Conservation (phyloP, 1,140 invertebrate species). For the Mesaphorura yosii region DNA sequence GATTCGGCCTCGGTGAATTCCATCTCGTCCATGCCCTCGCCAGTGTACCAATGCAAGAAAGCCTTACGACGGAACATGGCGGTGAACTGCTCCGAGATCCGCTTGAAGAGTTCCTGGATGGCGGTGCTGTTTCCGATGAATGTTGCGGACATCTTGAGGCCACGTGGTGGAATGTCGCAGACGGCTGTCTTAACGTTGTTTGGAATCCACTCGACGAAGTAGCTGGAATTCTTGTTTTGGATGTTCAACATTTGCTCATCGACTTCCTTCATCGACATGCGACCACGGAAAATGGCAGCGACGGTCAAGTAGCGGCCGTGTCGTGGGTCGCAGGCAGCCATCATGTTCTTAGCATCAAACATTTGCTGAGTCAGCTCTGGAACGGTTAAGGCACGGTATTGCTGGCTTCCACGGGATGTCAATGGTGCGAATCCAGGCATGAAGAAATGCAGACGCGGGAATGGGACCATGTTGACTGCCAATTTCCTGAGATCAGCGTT, state of each 20-base stretch:
- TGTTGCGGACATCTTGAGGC: conserved; percentile 56
- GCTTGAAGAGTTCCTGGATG: conserved; percentile 57
- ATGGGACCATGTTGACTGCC: conserved; percentile 54
- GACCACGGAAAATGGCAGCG: conserved; percentile 64
- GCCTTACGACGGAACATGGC: conserved; percentile 74
- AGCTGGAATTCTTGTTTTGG: conserved; percentile 35
- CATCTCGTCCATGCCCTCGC: conserved; percentile 49
- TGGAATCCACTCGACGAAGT: conserved; percentile 51
- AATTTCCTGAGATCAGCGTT: conserved; percentile 52
- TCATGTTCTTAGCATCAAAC: conserved; percentile 69
- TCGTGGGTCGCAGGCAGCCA: conserved; percentile 50
- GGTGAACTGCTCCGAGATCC: conserved; percentile 59
- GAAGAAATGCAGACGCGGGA: conserved; percentile 52
- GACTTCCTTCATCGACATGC: conserved; percentile 52
- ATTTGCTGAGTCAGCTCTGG: conserved; percentile 81
- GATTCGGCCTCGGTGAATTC: conserved; percentile 58
- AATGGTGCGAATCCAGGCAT: conserved; percentile 91
- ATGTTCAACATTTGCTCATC: conserved; percentile 41
- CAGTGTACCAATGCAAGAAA: conserved; percentile 50
- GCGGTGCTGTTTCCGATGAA: conserved; percentile 57
- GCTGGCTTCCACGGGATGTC: conserved; percentile 70
- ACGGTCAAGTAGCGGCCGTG: conserved; percentile 50
- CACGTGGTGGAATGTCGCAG: conserved; percentile 43
- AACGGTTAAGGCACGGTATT: conserved; percentile 72
- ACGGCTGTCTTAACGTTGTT: no score